phyloP scores from a whole-genome alignment of 2,113 vertebrate species.

The Labrus mixtus region DNA sequence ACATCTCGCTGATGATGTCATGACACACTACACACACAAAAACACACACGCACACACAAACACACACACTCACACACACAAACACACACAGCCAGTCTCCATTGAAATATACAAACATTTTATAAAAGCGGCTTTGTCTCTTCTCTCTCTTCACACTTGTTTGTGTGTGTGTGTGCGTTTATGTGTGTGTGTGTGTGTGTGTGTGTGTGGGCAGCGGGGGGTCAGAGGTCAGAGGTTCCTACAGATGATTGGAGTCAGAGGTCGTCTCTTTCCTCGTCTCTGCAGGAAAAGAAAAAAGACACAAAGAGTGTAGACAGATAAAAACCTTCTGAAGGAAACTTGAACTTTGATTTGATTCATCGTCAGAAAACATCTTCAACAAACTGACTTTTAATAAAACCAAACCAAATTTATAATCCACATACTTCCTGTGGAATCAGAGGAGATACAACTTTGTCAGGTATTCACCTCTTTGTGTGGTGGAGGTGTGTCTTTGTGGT shows the following conservation, averaged over 20 bases:
- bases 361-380: not conserved
- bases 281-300: not conserved
- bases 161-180: not conserved
- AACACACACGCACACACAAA: too few relatives aligned
- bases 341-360: not conserved
- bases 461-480: too few relatives aligned
- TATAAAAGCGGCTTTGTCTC: not conserved
- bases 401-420: too few relatives aligned
- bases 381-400: not conserved
- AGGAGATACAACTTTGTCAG: too few relatives aligned
- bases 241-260: slow-evolving; percentile 13
- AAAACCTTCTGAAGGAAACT: not conserved
- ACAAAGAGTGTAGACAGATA: not conserved
- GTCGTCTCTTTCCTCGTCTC: not conserved
- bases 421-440: too few relatives aligned
- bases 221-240: slow-evolving; percentile 11
- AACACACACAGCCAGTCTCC: slow-evolving; percentile 3
- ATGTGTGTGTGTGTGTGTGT: not conserved
- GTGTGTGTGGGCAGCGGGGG: not conserved
- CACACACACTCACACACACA: slow-evolving; percentile 27
- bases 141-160: not conserved
- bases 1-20: slow-evolving; percentile 54
- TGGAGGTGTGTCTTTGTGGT: too few relatives aligned
- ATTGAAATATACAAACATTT: not conserved
- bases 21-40: too few relatives aligned